Evolutionary conservation across 2,113 vertebrate genomes (phyloP), one percentile per base, ranked within the genome.

Genomic region (Rhineura floridana): DNA sequence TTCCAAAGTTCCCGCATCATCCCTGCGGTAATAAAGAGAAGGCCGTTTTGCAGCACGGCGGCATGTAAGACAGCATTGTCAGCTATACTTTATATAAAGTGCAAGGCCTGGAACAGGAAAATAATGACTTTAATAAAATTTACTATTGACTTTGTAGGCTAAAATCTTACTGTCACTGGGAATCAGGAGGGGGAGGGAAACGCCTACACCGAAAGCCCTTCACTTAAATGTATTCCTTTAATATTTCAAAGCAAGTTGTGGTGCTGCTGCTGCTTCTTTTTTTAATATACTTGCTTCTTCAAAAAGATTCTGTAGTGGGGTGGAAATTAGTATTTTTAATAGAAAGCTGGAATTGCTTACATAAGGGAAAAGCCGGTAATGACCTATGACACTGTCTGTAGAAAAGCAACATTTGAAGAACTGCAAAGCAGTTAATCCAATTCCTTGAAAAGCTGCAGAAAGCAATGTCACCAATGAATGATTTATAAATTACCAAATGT

Each of bases 11-110:
- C 95, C 95, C 95, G 96, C 96, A 94, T 95, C 94, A 93, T 97
- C 96, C 97, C 97, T 95, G 97, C 95, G 97, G 98, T 98, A 98
- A 99, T 98, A 98, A 99, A 98, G 98, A 98, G 94, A 97, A 72
- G 96, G 97, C 98, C 98, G 98, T 98, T 97, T 96, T 97, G 96
- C 93, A 96, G 95, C 94, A 94, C 94, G 95, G 96, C 95, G 94
- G 90, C 95, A 90, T 95, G 95, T 96, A 96, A 96, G 96, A 96
- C 95, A 96, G 96, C 96, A 96, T 96, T 97, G 96, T 97, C 97
- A 97, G 96, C 97, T 96, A 91, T 94, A 95, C 96, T 96, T 97
- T 97, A 96, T 97, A 97, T 97, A 97, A 97, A 96, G 95, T 94
- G 93, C 28, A 84, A 94, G 94, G 92, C 92, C 95, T 93, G 94